Evolutionary conservation across 2,797 vertebrate genomes (phyloP), one percentile per base, ranked within the genome.

Genomic region (Spondyliosoma cantharus): DNA sequence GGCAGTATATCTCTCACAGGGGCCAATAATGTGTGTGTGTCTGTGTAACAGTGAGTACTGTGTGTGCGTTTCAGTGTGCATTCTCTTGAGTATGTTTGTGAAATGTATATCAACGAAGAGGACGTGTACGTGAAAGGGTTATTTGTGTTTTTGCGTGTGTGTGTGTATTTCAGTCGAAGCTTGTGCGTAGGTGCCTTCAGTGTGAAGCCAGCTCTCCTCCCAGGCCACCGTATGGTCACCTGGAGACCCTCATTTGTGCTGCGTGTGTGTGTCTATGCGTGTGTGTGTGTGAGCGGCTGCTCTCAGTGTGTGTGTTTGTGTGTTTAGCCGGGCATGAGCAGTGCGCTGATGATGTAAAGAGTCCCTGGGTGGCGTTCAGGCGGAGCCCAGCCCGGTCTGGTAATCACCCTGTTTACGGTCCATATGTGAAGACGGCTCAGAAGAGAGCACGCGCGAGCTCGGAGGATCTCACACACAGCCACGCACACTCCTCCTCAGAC

Each of bases 321-420:
- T 91, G 93, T 94, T 91, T 92, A 93, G 87, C 89, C 80, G 88
- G 90, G 88, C 89, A 89, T 92, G 89, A 92, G 92, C 87, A 86
- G 90, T 80, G 88, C 85, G 64, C 90, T 93, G 91, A 93, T 94
- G 93, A 93, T 94, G 93, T 94, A 93, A 94, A 91, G 93, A 93
- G 90, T 95, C 93, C 93, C 94, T 89, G 90, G 90, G 93, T 94
- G 93, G 92, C 91, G 89, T 94, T 95, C 94, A 95, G 94, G 89
- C 92, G 69, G 86, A 93, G 92, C 92, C 85, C 92, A 91, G 93
- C 93, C 92, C 87, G 88, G 91, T 94, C 93, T 93, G 91, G 93
- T 95, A 95, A 95, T 95, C 94, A 93, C 92, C 94, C 92, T 95
- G 94, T 94, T 94, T 95, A 94, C 92, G 91, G 93, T 94, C 94